Percentiles rank a stretch among this genome's conserved stretches.
phyloP scores from a whole-genome alignment of 2,888 invertebrate genomes.

The Mythimna ferrago region DNA sequence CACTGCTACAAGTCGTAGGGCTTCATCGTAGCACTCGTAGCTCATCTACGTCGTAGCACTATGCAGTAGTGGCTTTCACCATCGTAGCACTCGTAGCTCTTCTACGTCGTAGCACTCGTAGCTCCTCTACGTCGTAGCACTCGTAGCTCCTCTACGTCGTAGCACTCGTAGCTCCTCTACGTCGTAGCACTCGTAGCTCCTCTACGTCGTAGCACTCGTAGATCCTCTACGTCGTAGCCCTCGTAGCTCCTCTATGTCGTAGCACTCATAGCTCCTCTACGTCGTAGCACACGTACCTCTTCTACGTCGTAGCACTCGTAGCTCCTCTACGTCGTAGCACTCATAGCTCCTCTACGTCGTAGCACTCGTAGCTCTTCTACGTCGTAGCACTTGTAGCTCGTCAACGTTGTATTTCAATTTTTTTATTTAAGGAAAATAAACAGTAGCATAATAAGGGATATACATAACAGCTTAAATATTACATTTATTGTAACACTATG shows the following conservation, averaged over 20 bases:
- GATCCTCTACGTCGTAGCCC: background rate
- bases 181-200: background rate
- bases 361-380: background rate
- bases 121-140: background rate
- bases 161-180: background rate
- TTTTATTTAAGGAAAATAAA: too few relatives aligned
- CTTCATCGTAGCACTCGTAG: background rate
- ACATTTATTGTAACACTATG: too few relatives aligned
- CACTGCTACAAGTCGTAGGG: too few relatives aligned
- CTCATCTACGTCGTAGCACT: background rate
- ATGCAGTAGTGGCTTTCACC: background rate
- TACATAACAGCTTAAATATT: too few relatives aligned
- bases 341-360: background rate
- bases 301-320: background rate
- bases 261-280: background rate
- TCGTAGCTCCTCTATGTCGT: background rate
- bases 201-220: background rate
- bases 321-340: background rate
- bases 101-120: background rate
- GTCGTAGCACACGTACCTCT: background rate
- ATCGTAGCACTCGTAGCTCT: background rate
- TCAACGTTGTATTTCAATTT: too few relatives aligned
- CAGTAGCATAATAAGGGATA: too few relatives aligned
- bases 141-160: background rate
- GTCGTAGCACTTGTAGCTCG: too few relatives aligned